Conservation (phyloP, 2,113 vertebrate genomes). For the Leucopsar rothschildi region DNA sequence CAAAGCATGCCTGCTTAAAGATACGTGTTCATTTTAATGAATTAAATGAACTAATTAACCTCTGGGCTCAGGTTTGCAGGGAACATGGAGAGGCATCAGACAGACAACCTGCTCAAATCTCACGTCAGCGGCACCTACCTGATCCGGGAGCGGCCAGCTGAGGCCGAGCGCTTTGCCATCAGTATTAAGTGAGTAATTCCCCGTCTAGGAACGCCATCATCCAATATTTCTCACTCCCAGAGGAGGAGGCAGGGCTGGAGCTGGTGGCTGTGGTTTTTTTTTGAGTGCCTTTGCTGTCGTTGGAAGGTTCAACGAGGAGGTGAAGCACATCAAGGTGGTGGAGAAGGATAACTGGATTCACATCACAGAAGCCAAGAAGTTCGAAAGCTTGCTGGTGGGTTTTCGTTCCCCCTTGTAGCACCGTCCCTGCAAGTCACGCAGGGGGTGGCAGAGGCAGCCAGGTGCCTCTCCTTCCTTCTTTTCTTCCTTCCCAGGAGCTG, state of each 20-base stretch:
- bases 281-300: background rate
- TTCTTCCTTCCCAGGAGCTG: constrained; percentile 79
- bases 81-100: constrained; percentile 95
- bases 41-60: background rate
- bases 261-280: accelerated
- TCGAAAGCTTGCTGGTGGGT: constrained; percentile 93
- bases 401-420: background rate
- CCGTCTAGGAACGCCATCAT: accelerated
- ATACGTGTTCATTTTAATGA: accelerated
- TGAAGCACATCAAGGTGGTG: constrained; percentile 98
- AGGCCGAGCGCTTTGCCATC: constrained; percentile 95
- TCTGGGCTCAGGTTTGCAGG: constrained; percentile 87
- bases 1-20: background rate
- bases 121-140: constrained; percentile 95
- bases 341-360: constrained; percentile 98
- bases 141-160: constrained; percentile 91
- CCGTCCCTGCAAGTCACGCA: background rate
- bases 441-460: background rate
- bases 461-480: background rate
- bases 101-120: constrained; percentile 91
- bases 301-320: constrained; percentile 93
- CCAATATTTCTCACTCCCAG: accelerated
- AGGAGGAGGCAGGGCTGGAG: accelerated
- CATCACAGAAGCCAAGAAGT: constrained; percentile 98
- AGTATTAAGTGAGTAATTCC: constrained; percentile 88